Percentiles rank a stretch among this genome's conserved stretches.
Conservation (phyloP, 92 coral and sea anemone genomes). For the Micromussa lordhowensis region DNA sequence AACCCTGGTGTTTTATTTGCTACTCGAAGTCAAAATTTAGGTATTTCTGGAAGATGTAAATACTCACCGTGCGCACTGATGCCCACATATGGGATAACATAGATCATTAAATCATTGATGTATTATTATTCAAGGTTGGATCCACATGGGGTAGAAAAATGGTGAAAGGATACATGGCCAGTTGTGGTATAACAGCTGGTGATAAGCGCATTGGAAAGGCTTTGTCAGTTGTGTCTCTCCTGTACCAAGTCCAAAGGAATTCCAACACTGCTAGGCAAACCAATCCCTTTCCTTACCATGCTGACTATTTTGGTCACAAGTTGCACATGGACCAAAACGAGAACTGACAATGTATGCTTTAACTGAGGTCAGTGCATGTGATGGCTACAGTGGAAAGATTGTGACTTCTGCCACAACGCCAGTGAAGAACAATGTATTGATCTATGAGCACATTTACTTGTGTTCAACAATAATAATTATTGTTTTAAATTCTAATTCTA, state of each 20-base stretch:
- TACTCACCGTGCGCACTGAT: too few species aligned
- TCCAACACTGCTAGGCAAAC: constrained; percentile 60
- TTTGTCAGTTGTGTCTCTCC: constrained; percentile 57
- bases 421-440: too few species aligned
- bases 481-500: too few species aligned
- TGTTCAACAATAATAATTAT: too few species aligned
- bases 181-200: constrained; percentile 57
- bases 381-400: constrained; percentile 70
- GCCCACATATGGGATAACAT: too few species aligned
- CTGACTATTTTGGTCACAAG: constrained; percentile 78
- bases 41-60: too few species aligned
- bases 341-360: constrained; percentile 69
- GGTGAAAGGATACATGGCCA: constrained; percentile 10
- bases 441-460: constrained; percentile 60
- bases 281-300: constrained; percentile 67
- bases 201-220: constrained; percentile 65
- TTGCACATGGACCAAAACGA: constrained; percentile 71
- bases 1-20: too few species aligned
- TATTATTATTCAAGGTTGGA: too few species aligned
- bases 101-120: background rate
- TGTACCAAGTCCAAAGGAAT: constrained; percentile 62
- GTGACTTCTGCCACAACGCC: constrained; percentile 31
- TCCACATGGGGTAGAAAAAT: too few species aligned
- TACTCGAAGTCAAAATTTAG: too few species aligned
- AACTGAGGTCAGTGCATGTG: too few species aligned